Base-by-base conservation (phyloP, 2,113 vertebrate species). In the Cyanoderma ruficeps region DNA sequence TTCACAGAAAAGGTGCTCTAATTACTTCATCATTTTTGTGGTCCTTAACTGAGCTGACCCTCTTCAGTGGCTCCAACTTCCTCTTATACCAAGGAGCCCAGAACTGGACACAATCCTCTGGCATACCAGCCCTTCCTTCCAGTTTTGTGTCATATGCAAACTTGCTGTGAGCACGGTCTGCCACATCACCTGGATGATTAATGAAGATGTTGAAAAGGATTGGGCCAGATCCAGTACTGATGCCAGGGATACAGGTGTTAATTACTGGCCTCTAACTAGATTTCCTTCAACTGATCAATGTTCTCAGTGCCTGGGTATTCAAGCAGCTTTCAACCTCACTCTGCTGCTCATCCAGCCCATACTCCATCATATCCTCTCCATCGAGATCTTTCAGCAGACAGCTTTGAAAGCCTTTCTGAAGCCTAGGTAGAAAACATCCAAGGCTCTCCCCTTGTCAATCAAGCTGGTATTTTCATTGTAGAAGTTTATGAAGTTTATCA, bases 231-330 rank as follows among this genome's bases (percentile, higher is more conserved):
- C 11, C n/a, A 89, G n/a, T 31, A 39, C 9, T 52, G 39, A 68
- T 13, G 20, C 16, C 24, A 28, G 16, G 19, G 3, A 7, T n/a
- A 52, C 13, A 50, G 24, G 24, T n/a, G n/a, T 25, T 50, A 60
- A 56, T 56, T 60, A 90, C 13, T 60, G 41, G 28, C 16, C 24
- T 75, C 33, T 65, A 75, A 23, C 10, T 23, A 65, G 33, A 61
- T 23, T 41, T 79, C 2, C 5, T 65, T 27, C 10, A 42, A 56
- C 10, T 35, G 39, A 69, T 25, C 21, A 76, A 1, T 1, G 2
- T 31, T 35, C 68, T 39, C 46, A n/a, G 24, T 8, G 31, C 21
- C 20, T 0, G 0, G 35, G 19, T 63, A 50, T 37, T 61, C 52
- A 65, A 55, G 6, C 25, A 42, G 28, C 37, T 74, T 69, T 75